Conservation (phyloP, 2,113 vertebrate genomes). For the Pluvialis apricaria region DNA sequence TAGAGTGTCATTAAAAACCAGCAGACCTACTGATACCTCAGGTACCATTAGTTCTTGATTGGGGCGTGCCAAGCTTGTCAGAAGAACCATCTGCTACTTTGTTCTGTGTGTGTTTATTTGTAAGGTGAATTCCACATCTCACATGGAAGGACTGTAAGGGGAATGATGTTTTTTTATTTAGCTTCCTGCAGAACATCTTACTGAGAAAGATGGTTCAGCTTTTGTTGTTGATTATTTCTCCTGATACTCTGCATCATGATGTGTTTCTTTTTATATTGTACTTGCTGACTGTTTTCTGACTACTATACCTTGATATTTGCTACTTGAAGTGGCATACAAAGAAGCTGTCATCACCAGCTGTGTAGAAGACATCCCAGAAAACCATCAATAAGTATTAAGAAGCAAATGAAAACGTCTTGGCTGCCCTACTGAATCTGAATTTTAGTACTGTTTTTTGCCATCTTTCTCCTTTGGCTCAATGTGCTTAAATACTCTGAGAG, state of each 20-base stretch:
- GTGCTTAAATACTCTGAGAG: neutral
- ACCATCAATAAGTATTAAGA: neutral
- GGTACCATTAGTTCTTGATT: neutral
- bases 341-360: constrained; percentile 5
- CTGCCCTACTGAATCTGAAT: neutral
- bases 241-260: neutral
- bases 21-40: neutral
- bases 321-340: neutral
- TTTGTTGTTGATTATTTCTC: neutral
- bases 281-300: neutral
- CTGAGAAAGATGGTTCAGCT: neutral
- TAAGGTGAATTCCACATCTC: neutral
- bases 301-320: neutral
- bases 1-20: neutral
- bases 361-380: neutral
- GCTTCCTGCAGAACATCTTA: neutral
- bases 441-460: neutral
- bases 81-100: neutral
- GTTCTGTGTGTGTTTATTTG: neutral
- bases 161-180: fast-evolving
- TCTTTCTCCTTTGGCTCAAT: neutral
- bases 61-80: neutral
- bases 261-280: neutral
- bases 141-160: neutral
- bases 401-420: neutral